Conservation (phyloP, 1,140 invertebrate genomes). For the Pseudomyrmex flavicornis region DNA sequence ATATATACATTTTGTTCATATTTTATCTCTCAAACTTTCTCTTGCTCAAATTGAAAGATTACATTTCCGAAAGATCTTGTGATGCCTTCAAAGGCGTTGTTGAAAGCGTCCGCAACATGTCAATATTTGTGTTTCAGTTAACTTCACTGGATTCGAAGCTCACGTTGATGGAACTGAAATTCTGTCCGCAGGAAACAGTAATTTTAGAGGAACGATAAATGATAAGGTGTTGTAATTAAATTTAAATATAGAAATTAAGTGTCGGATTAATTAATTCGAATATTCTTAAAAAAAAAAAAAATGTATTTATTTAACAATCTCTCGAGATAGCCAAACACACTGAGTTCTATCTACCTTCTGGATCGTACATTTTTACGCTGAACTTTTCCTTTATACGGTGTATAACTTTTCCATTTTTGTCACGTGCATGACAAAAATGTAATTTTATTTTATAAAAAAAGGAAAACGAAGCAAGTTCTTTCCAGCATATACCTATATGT, state of each 20-base stretch:
- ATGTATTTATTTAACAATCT: constrained; percentile 84
- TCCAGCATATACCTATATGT: constrained; percentile 69
- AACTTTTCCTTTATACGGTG: constrained; percentile 71
- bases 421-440: constrained; percentile 66
- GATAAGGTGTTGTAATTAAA: constrained; percentile 74
- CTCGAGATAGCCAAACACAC: constrained; percentile 67
- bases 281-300: constrained; percentile 74
- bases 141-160: constrained; percentile 91
- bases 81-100: constrained; percentile 1
- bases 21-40: constrained; percentile 7
- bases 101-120: neutral
- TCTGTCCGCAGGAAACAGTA: constrained; percentile 96
- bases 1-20: constrained; percentile 58
- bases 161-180: constrained; percentile 92
- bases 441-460: constrained; percentile 78
- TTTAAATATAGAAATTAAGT: constrained; percentile 80
- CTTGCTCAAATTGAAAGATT: neutral
- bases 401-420: constrained; percentile 21
- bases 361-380: constrained; percentile 77
- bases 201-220: constrained; percentile 95
- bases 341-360: constrained; percentile 73
- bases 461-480: constrained; percentile 36
- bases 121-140: constrained; percentile 88
- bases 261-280: constrained; percentile 67
- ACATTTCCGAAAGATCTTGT: neutral